Evolutionary conservation across 2,888 invertebrate genomes (phyloP).

Genomic region (Drosophila setosimentum): DNA sequence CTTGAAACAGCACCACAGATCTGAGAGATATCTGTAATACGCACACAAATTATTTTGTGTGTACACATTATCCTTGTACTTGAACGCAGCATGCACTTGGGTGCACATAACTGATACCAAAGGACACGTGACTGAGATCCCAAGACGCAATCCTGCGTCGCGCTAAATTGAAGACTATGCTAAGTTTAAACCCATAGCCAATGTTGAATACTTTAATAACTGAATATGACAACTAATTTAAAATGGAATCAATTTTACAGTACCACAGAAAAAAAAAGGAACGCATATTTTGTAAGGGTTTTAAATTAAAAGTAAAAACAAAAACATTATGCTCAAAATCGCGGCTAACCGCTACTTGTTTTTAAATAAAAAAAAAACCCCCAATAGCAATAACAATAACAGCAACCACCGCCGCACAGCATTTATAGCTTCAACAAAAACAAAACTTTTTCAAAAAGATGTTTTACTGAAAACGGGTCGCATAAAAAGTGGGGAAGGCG

Average conservation of each 20-base stretch:
- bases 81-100: constrained; percentile 67
- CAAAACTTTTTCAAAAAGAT: constrained; percentile 32
- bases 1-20: constrained; percentile 24
- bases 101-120: constrained; percentile 71
- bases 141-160: constrained; percentile 28
- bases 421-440: constrained; percentile 15
- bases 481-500: not conserved
- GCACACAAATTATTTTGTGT: constrained; percentile 43
- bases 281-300: not conserved
- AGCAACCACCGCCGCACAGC: constrained; percentile 4
- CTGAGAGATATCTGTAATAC: constrained; percentile 24
- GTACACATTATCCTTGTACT: constrained; percentile 75
- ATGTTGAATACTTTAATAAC: not conserved
- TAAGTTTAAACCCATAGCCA: not conserved
- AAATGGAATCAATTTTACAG: not conserved
- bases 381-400: constrained; percentile 6
- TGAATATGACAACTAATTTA: not conserved
- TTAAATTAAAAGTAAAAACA: not conserved
- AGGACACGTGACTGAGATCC: constrained; percentile 45
- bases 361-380: constrained; percentile 5
- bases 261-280: not conserved
- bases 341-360: not conserved
- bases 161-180: constrained; percentile 21
- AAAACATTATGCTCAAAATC: constrained; percentile 11
- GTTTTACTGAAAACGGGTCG: not conserved